Percentiles rank a stretch among this genome's conserved stretches.
These are phyloP conservation scores for Falcaria lacertinaria DNA, from an alignment of 2,888 invertebrate species.

Conservation along the genomic window DNA sequence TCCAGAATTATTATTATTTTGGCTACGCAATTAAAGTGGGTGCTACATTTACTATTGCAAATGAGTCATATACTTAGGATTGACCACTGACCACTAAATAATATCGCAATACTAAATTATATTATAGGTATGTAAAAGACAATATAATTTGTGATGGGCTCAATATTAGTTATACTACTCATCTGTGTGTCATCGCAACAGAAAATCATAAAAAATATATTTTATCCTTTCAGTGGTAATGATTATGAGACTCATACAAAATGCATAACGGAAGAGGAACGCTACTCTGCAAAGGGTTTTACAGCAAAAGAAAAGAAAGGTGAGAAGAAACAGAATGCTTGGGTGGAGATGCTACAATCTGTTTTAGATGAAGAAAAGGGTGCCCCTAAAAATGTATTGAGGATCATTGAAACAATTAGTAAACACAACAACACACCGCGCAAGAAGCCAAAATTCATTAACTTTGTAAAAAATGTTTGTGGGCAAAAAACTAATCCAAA, in stretches of 20 bases:
- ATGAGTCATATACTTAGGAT: too few relatives aligned
- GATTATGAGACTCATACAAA: slow-evolving; percentile 89
- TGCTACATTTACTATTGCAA: too few relatives aligned
- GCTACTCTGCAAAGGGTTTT: slow-evolving; percentile 92
- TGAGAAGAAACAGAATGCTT: slow-evolving; percentile 90
- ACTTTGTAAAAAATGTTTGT: slow-evolving; percentile 84
- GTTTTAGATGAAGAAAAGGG: slow-evolving; percentile 80
- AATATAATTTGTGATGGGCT: too few relatives aligned
- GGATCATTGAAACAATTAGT: slow-evolving; percentile 83
- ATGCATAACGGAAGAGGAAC: slow-evolving; percentile 91
- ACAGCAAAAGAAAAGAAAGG: slow-evolving; percentile 89
- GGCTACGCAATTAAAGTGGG: too few relatives aligned
- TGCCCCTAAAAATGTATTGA: slow-evolving; percentile 78
- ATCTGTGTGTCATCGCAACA: too few relatives aligned
- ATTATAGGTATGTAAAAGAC: too few relatives aligned
- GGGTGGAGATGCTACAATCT: slow-evolving; percentile 86
- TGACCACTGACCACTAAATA: too few relatives aligned
- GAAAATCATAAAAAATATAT: not conserved
- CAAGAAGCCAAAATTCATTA: slow-evolving; percentile 90
- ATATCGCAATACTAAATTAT: too few relatives aligned
- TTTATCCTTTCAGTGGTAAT: slow-evolving; percentile 80
- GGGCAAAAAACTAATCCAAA: slow-evolving; percentile 76
- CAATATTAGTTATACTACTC: too few relatives aligned
- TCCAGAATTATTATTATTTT: too few relatives aligned
- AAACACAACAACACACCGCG: slow-evolving; percentile 90